These are phyloP conservation scores for Sycophaga agraensis DNA, from an alignment of 1,140 invertebrate genomes.

Conservation along the genomic window DNA sequence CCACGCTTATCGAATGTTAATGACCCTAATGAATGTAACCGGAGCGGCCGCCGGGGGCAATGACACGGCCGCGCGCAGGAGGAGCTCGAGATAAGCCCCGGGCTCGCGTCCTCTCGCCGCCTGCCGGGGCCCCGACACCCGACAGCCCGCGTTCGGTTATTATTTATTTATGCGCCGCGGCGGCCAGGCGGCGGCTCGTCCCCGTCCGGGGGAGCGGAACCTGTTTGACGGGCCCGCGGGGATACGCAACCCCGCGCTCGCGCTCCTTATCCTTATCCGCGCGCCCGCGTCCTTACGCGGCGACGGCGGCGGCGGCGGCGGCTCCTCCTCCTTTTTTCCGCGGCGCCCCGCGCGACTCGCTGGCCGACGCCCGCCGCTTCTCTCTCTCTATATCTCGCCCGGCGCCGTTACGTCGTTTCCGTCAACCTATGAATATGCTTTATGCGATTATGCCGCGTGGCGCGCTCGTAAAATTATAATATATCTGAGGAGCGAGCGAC, in stretches of 20 bases:
- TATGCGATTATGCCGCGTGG: not conserved
- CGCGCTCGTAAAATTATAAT: constrained; percentile 12
- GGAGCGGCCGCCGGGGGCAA: constrained; percentile 45
- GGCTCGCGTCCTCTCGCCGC: constrained; percentile 41
- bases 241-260: too few relatives aligned
- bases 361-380: not conserved
- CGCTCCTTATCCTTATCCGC: constrained; percentile 2
- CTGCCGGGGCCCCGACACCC: not conserved
- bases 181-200: not conserved
- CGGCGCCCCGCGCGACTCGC: not conserved
- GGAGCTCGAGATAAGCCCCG: too few relatives aligned
- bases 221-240: constrained; percentile 41
- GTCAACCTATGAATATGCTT: constrained; percentile 1
- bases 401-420: constrained; percentile 1
- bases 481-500: not conserved
- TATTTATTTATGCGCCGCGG: constrained; percentile 51
- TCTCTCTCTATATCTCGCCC: not conserved
- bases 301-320: not conserved
- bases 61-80: constrained; percentile 38
- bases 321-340: not conserved
- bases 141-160: constrained; percentile 44
- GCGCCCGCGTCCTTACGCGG: not conserved
- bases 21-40: constrained; percentile 55
- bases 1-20: constrained; percentile 53
- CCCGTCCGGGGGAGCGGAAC: constrained; percentile 35